These are phyloP conservation scores for Dicyrtomina minuta DNA, from an alignment of 2,888 invertebrate species.

Conservation along the genomic window DNA sequence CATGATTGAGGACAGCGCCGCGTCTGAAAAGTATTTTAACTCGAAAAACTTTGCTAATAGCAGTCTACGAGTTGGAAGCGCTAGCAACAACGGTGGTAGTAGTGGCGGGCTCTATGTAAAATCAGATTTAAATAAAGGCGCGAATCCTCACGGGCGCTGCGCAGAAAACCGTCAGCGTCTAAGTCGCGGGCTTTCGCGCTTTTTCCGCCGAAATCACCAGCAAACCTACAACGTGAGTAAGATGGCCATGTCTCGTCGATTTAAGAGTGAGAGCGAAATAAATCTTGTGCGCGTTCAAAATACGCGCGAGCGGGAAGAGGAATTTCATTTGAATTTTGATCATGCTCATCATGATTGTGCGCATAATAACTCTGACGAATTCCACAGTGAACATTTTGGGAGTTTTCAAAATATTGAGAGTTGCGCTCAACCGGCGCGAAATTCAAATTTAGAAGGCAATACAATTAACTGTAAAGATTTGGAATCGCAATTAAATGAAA, in stretches of 20 bases:
- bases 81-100: too few species aligned
- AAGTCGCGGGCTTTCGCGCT: slow-evolving; percentile 42
- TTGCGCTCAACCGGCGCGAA: too few species aligned
- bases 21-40: not conserved
- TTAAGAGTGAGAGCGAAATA: not conserved
- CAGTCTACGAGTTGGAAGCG: too few species aligned
- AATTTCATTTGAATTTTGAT: too few species aligned
- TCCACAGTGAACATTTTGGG: too few species aligned
- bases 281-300: not conserved
- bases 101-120: not conserved
- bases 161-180: slow-evolving; percentile 17
- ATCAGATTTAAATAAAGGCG: not conserved
- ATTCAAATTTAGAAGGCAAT: too few species aligned
- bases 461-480: too few species aligned
- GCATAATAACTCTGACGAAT: too few species aligned
- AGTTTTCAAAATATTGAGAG: too few species aligned
- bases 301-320: not conserved
- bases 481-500: too few species aligned
- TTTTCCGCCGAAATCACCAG: slow-evolving; percentile 38
- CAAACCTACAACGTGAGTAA: slow-evolving; percentile 39
- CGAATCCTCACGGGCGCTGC: not conserved
- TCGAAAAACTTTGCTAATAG: too few species aligned
- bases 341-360: too few species aligned
- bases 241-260: slow-evolving; percentile 7
- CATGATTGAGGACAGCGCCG: slow-evolving; percentile 5